Conservation (phyloP, 2,888 invertebrate species). For the Pyrgus malvae region DNA sequence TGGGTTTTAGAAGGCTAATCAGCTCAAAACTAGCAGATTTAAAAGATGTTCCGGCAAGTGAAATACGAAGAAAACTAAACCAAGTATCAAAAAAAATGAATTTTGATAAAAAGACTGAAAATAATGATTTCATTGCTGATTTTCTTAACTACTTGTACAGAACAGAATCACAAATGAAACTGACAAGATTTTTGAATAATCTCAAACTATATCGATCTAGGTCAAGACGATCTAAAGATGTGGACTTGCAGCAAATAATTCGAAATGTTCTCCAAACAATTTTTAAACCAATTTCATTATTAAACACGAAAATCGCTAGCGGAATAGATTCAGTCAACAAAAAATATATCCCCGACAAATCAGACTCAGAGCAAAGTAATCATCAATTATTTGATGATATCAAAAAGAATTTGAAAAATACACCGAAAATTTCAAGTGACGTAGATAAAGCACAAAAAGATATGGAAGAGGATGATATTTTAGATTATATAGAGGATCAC, state of each 20-base stretch:
- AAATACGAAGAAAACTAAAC: constrained; percentile 39
- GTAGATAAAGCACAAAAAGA: not conserved
- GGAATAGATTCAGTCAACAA: no score
- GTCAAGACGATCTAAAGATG: constrained; percentile 33
- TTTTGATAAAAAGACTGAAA: constrained; percentile 28
- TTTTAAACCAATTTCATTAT: not conserved
- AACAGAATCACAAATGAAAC: constrained; percentile 34
- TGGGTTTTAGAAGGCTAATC: constrained; percentile 38
- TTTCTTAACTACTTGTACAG: constrained; percentile 50
- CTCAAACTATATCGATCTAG: constrained; percentile 41
- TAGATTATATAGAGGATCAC: constrained; percentile 14
- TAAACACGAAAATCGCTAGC: not conserved
- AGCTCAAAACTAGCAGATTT: constrained; percentile 37
- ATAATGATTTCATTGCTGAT: constrained; percentile 35
- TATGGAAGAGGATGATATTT: not conserved
- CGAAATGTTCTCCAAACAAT: constrained; percentile 42
- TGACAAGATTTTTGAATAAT: constrained; percentile 40
- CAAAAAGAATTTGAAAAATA: not conserved
- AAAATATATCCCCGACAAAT: not conserved
- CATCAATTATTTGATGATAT: not conserved
- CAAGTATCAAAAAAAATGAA: constrained; percentile 29
- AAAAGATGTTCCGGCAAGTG: constrained; percentile 32
- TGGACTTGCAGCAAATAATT: constrained; percentile 40
- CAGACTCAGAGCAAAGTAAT: not conserved
- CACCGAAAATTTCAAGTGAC: not conserved